phyloP scores from a whole-genome alignment of 2,113 vertebrate species.

The Periophthalmodon schlosseri region DNA sequence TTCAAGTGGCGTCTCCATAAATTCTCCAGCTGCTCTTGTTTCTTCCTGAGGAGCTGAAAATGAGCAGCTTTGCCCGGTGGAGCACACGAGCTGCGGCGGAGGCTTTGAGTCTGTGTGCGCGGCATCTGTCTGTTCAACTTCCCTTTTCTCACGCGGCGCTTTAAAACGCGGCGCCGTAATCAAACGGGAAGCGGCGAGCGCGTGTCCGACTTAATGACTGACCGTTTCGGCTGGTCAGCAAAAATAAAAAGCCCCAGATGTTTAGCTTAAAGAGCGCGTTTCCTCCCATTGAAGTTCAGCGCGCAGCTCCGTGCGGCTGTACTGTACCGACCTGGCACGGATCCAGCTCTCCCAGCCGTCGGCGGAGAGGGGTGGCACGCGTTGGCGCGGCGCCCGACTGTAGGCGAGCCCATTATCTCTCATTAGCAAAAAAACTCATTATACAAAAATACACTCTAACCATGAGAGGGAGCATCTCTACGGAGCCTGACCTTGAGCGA shows the following conservation, averaged over 20 bases:
- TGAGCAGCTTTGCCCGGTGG: conserved; percentile 77
- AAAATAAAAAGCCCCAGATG: conserved; percentile 47
- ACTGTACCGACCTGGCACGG: conserved; percentile 71
- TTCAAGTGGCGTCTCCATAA: conserved; percentile 76
- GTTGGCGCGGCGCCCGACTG: conserved; percentile 69
- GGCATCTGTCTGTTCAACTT: conserved; percentile 68
- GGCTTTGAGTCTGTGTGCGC: conserved; percentile 65
- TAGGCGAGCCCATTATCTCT: conserved; percentile 79
- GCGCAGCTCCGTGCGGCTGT: conserved; percentile 59
- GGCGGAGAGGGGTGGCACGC: conserved; percentile 62
- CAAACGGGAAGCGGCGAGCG: conserved; percentile 38
- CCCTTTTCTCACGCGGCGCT: conserved; percentile 40
- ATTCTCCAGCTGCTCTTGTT: conserved; percentile 80
- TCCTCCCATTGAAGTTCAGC: conserved; percentile 37
- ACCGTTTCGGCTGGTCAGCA: conserved; percentile 8
- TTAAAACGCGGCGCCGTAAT: conserved; percentile 50
- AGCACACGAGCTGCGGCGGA: conserved; percentile 74
- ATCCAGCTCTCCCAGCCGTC: conserved; percentile 69
- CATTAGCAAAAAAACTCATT: conserved; percentile 77
- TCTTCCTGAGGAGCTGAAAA: conserved; percentile 74
- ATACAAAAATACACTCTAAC: conserved; percentile 65
- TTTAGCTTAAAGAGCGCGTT: conserved; percentile 9
- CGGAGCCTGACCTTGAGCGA: conserved; percentile 75
- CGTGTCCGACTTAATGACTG: conserved; percentile 27
- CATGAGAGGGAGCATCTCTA: conserved; percentile 69